These are phyloP conservation scores for Carollia perspicillata DNA, from an alignment of 2,113 vertebrate species.

Conservation along the genomic window DNA sequence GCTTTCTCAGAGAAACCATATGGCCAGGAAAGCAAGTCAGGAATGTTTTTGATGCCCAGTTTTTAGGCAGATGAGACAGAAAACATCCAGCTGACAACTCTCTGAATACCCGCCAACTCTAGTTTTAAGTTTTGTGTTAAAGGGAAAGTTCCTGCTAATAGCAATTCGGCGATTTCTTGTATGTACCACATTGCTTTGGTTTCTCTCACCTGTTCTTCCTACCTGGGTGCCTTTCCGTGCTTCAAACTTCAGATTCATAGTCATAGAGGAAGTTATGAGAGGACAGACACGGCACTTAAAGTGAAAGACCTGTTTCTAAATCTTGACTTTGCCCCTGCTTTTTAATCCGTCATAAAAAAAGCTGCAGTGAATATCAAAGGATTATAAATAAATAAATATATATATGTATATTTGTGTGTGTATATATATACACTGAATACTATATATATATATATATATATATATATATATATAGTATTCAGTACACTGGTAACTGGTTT, in stretches of 20 bases:
- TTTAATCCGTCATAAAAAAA: neutral
- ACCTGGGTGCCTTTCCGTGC: neutral
- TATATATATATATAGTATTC: neutral
- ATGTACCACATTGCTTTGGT: neutral
- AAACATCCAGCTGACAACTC: neutral
- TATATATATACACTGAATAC: too few relatives aligned
- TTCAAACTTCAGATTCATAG: neutral
- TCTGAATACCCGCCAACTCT: neutral
- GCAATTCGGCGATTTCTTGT: neutral
- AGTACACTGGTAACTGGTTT: neutral
- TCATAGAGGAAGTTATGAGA: neutral
- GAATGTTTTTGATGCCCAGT: neutral
- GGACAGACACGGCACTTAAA: too few relatives aligned
- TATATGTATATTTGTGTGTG: too few relatives aligned
- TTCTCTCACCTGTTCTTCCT: neutral
- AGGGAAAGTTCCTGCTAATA: neutral
- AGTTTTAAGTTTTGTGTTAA: constrained; percentile 2
- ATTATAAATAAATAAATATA: neutral
- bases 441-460: too few relatives aligned
- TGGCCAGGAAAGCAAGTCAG: constrained; percentile 30
- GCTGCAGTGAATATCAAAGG: neutral
- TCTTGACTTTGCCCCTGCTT: neutral
- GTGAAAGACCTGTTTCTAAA: neutral
- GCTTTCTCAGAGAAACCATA: constrained; percentile 40
- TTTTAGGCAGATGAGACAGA: neutral